phyloP scores from a whole-genome alignment of 2,797 vertebrate genomes.

The Choloepus didactylus region DNA sequence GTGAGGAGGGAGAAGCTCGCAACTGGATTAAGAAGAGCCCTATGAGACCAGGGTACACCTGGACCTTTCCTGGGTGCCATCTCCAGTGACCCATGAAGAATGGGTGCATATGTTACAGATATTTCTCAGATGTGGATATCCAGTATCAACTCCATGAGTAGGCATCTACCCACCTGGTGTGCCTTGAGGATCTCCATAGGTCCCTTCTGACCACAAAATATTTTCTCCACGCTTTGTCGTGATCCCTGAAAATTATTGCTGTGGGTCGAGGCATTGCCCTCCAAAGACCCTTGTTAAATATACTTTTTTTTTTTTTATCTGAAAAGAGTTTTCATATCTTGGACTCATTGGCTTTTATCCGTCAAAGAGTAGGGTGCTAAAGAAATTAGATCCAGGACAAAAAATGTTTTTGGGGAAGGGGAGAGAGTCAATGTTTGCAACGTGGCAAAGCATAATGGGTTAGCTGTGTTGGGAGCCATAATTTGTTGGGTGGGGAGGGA shows the following conservation, averaged over 20 bases:
- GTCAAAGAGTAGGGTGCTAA: conserved; percentile 37
- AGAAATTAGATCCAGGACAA: conserved; percentile 25
- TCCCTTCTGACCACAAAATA: background rate
- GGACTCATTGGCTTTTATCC: conserved; percentile 44
- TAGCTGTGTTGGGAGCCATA: background rate
- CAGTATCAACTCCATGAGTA: conserved; percentile 13
- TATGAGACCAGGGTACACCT: background rate
- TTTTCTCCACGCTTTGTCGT: conserved; percentile 19
- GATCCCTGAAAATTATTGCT: conserved; percentile 18
- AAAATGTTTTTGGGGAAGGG: conserved; percentile 1
- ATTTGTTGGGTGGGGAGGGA: background rate
- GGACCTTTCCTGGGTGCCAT: conserved; percentile 36
- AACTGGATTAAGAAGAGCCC: conserved; percentile 24
- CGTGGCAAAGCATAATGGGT: background rate
- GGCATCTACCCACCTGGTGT: background rate
- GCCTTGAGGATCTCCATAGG: background rate
- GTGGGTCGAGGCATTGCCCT: conserved; percentile 31
- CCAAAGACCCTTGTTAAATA: conserved; percentile 60
- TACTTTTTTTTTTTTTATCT: conserved; percentile 38
- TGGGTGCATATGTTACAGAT: background rate
- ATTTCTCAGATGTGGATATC: background rate
- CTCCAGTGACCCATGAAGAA: conserved; percentile 14
- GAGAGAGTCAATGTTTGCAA: background rate
- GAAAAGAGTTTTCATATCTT: conserved; percentile 44
- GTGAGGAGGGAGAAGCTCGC: background rate